phyloP scores from a whole-genome alignment of 2,888 invertebrate genomes.

The Mimumesa dahlbomi region DNA sequence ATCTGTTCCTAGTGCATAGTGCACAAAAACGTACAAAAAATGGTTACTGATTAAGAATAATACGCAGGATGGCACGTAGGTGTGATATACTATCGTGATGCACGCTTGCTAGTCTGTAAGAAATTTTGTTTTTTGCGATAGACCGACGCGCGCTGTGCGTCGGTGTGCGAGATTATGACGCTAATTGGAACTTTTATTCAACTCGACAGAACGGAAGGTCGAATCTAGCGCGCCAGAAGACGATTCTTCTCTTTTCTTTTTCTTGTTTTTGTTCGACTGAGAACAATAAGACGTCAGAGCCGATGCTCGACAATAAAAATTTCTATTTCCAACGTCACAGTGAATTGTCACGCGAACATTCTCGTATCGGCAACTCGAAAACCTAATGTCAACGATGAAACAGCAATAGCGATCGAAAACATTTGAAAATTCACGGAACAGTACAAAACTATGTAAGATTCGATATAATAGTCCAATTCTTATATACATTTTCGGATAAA shows the following conservation, averaged over 20 bases:
- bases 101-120: slow-evolving; percentile 59
- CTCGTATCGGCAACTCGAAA: too few relatives aligned
- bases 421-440: slow-evolving; percentile 11
- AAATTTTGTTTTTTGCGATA: slow-evolving; percentile 26
- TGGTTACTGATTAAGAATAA: slow-evolving; percentile 57
- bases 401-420: background rate
- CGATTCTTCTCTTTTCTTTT: too few relatives aligned
- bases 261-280: too few relatives aligned
- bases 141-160: slow-evolving; percentile 11
- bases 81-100: slow-evolving; percentile 55
- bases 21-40: slow-evolving; percentile 63
- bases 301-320: too few relatives aligned
- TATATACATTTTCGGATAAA: background rate
- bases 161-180: slow-evolving; percentile 25
- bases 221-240: background rate
- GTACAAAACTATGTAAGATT: slow-evolving; percentile 39
- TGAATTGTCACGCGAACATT: too few relatives aligned
- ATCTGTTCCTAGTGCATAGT: slow-evolving; percentile 66
- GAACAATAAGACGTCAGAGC: too few relatives aligned
- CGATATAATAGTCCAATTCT: slow-evolving; percentile 16
- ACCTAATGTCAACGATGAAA: too few relatives aligned
- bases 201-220: slow-evolving; percentile 15
- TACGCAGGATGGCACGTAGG: slow-evolving; percentile 48
- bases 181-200: slow-evolving; percentile 24
- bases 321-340: too few relatives aligned